Base-by-base conservation (phyloP, 2,113 vertebrate species). In the Mirza zaza region DNA sequence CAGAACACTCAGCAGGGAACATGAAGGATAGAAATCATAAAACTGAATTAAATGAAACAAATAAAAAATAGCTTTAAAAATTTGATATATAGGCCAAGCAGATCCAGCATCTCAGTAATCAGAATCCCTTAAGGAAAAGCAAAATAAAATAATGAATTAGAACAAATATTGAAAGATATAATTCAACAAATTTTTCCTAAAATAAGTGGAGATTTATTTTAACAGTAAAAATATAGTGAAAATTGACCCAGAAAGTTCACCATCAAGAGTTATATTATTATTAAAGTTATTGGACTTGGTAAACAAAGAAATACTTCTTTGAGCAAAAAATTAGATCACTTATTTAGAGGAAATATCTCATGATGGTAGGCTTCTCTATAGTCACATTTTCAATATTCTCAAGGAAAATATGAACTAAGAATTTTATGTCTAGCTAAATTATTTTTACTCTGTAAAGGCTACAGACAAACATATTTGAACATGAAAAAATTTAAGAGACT, bases 41-140 rank as follows among this genome's bases (percentile, higher is more conserved):
- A 79, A 45, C 42, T 36, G 42, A 92, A 79, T 88, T 73, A 92
- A 73, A 50, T 85, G 55, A 88, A 95, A 65, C n/a, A 61, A 85
- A 79, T 63, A 25, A 27, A 34, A 45, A 59, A 63, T 8, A 61
- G 45, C 48, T 50, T 50, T 55, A 90, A 90, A 89, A 83, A 82
- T 68, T 82, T 71, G 27, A 9, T 50, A 67, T 36, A n/a, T n/a
- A 92, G 63, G 68, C 12, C 20, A 83, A 81, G 39, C 27, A 65
- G 65, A 85, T 75, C 20, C 14, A 68, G 5, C 9, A 61, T 73
- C 34, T 92, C 13, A 11, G 13, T 92, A 90, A 52, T 48, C 79
- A 23, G 34, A 95, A 39, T 81, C 27, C 27, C 57, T 59, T 67
- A 85, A 73, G 65, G 57, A 80, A 95, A 68, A 86, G 57, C 18